Evolutionary conservation across 2,888 invertebrate species (phyloP), one percentile per base, ranked within the genome.

Genomic region (Patella caerulea): DNA sequence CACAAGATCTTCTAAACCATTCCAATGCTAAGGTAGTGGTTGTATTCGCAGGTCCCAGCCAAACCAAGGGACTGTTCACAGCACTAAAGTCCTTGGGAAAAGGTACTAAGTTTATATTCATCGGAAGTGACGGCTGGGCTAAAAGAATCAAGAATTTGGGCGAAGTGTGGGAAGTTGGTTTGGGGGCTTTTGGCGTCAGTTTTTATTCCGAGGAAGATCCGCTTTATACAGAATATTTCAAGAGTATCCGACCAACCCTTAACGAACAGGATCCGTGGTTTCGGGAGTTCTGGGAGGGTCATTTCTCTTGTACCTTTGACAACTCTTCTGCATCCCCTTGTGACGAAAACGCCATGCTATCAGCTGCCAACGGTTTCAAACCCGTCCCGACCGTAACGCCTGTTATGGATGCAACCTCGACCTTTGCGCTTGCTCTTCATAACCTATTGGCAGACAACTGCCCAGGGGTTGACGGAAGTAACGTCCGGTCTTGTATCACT

Each of bases 91-190:
- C 73, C n/a, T 19, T 76, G 45, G 54, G 78, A 0, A 73, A 79
- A 5, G 70, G 72, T 1, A 83, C 82, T 19, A 80, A 83, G 56
- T 89, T 88, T 74, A 82, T 87, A 17, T 89, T 87, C 84, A 78
- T 89, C 9, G 88, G 87, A 34, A 85, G 87, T 53, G 89, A 89
- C 71, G 87, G 85, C 3, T 84, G 83, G 82, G 81, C 80, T 3
- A 80, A 81, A 17, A 71, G 81, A n/a, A 52, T 84, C n/a, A 77
- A 59, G n/a, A 75, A 85, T 2, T 80, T 80, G 3, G 83, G 78
- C 1, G 84, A 81, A 2, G 70, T 82, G 29, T 83, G 81, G 72
- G 84, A 86, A 12, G 83, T 79, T 15, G 82, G 82, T 14, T 74
- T 83, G 7, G 87, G 88, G 7, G 80, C 86, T 9, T 82, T 88